Conservation (phyloP, 92 coral and sea anemone species). For the Paragorgia papillata region DNA sequence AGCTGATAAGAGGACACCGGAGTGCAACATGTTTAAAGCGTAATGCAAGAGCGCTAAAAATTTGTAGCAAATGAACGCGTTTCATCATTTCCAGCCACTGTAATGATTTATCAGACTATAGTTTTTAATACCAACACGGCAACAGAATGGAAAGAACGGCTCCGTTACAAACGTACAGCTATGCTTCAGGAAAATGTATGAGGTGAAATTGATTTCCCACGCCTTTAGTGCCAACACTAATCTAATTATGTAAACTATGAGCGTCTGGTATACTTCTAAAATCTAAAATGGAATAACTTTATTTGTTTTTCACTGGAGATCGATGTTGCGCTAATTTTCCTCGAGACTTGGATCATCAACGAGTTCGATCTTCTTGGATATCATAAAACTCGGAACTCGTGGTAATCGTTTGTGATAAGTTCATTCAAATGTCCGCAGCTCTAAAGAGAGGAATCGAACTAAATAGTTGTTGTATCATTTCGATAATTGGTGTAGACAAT, state of each 20-base stretch:
- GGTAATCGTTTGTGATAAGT: too few species aligned
- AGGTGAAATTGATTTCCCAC: constrained; percentile 8
- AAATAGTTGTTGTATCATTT: constrained; percentile 13
- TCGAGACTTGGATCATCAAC: too few species aligned
- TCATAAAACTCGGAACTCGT: too few species aligned
- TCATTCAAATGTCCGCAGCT: too few species aligned
- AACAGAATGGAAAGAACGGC: too few species aligned
- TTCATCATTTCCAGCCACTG: background rate
- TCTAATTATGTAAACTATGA: constrained; percentile 24
- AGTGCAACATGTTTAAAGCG: background rate
- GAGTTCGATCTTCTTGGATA: too few species aligned
- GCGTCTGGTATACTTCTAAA: constrained; percentile 28
- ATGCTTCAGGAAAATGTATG: background rate
- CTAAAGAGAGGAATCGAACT: too few species aligned
- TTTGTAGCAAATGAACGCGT: background rate
- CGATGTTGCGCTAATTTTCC: background rate
- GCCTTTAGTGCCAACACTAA: constrained; percentile 26
- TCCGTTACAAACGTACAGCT: too few species aligned
- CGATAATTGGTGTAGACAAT: constrained; percentile 44
- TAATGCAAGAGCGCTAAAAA: constrained; percentile 2
- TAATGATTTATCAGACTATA: too few species aligned
- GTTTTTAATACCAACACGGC: too few species aligned
- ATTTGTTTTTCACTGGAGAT: background rate
- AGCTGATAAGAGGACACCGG: constrained; percentile 23
- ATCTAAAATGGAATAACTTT: constrained; percentile 1